These are phyloP conservation scores for Eupithecia inturbata DNA, from an alignment of 2,888 invertebrate genomes.

Conservation along the genomic window DNA sequence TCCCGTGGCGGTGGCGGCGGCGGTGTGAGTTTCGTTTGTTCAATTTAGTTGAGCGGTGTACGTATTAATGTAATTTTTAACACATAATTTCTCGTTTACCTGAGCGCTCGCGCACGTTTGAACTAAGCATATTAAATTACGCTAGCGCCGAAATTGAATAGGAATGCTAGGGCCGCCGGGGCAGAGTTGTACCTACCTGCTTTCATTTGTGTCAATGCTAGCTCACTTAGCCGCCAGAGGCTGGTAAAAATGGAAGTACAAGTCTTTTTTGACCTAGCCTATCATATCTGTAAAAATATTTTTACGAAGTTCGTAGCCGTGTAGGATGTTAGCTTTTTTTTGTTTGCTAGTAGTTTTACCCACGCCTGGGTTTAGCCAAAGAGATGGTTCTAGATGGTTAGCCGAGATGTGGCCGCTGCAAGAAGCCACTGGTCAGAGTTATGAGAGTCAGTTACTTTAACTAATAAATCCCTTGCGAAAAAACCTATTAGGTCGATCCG, in stretches of 20 bases:
- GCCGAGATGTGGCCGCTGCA: background rate
- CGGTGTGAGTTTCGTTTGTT: conserved; percentile 58
- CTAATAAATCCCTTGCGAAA: background rate
- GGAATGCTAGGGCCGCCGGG: background rate
- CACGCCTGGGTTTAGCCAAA: background rate
- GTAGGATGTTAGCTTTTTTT: background rate
- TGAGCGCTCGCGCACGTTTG: conserved; percentile 40
- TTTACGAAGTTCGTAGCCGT: background rate
- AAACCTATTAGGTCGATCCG: background rate
- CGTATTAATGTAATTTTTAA: conserved; percentile 49
- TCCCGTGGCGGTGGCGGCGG: conserved; percentile 47
- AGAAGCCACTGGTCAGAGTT: background rate
- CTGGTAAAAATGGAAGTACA: background rate
- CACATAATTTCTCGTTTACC: conserved; percentile 45
- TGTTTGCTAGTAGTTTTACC: background rate
- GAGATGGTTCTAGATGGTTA: background rate
- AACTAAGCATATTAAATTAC: conserved; percentile 46
- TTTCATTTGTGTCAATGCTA: background rate
- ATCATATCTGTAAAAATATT: background rate
- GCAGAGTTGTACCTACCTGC: background rate
- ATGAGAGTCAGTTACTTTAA: no score
- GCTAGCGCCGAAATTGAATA: conserved; percentile 21
- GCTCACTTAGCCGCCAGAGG: background rate
- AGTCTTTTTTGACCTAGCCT: background rate
- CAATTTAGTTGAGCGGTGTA: conserved; percentile 53